Evolutionary conservation across 2,888 invertebrate species (phyloP).

Genomic region (Fissipunctia ypsillon): DNA sequence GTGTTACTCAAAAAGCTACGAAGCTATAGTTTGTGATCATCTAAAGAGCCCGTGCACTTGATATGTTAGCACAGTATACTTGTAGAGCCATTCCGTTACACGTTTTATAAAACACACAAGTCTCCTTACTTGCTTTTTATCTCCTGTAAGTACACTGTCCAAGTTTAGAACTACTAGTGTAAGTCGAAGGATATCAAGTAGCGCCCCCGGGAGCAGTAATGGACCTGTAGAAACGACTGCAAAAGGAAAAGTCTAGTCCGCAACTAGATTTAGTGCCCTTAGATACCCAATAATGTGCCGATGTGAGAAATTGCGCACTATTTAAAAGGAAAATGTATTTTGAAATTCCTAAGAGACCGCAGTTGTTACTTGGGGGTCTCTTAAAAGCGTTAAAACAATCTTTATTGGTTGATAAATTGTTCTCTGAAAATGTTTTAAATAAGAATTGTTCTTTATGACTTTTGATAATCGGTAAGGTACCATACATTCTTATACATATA

Average conservation of each 20-base stretch:
- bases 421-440: neutral
- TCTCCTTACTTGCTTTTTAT: constrained; percentile 65
- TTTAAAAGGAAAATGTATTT: constrained; percentile 60
- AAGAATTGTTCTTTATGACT: neutral
- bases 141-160: constrained; percentile 66
- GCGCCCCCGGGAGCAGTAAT: constrained; percentile 83
- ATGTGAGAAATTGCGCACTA: constrained; percentile 66
- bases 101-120: constrained; percentile 27
- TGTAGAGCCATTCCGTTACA: neutral
- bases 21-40: neutral
- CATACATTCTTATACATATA: neutral
- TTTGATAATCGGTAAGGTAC: neutral
- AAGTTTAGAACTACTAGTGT: constrained; percentile 75
- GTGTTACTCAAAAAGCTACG: neutral
- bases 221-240: constrained; percentile 82
- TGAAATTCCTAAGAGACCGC: constrained; percentile 51
- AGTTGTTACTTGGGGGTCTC: constrained; percentile 10
- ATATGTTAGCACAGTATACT: neutral
- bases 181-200: constrained; percentile 77
- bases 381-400: constrained; percentile 39
- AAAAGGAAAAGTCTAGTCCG: constrained; percentile 83
- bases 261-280: constrained; percentile 83
- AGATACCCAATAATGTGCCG: constrained; percentile 78
- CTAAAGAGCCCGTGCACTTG: neutral
- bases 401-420: constrained; percentile 7